A percentile compares a stretch with the other conserved stretches of the same genome.
Evolutionary conservation across 2,888 invertebrate species (phyloP).

Genomic region (Heteromurus nitidus): DNA sequence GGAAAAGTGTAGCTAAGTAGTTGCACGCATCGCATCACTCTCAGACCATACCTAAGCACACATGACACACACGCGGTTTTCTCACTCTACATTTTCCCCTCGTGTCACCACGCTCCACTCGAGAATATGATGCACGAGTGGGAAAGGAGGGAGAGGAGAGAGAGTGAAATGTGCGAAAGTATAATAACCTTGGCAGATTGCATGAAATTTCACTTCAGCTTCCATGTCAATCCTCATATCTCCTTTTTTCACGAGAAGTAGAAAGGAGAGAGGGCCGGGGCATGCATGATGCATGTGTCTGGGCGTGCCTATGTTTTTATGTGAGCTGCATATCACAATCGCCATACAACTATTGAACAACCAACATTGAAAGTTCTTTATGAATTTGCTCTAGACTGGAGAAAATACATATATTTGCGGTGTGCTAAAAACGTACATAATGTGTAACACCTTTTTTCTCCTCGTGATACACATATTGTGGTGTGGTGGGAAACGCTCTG

Average conservation of each 20-base stretch:
- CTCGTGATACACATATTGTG: no score
- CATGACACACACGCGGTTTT: no score
- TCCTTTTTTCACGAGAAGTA: background rate
- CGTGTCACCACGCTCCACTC: background rate
- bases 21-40: background rate
- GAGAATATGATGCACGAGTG: background rate
- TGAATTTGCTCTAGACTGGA: no score
- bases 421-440: background rate
- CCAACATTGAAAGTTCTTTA: no score
- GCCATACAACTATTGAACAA: no score
- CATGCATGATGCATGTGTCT: background rate
- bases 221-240: conserved; percentile 33
- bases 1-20: background rate
- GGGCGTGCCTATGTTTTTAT: no score
- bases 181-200: conserved; percentile 33
- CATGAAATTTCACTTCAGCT: conserved; percentile 37
- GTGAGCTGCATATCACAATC: no score
- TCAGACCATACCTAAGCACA: no score
- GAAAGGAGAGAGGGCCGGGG: background rate
- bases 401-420: background rate
- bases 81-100: background rate
- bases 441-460: background rate
- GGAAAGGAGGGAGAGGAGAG: background rate
- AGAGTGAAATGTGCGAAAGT: conserved; percentile 12
- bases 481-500: no score